phyloP scores from a whole-genome alignment of 2,888 invertebrate species.

The Erebia aethiops region DNA sequence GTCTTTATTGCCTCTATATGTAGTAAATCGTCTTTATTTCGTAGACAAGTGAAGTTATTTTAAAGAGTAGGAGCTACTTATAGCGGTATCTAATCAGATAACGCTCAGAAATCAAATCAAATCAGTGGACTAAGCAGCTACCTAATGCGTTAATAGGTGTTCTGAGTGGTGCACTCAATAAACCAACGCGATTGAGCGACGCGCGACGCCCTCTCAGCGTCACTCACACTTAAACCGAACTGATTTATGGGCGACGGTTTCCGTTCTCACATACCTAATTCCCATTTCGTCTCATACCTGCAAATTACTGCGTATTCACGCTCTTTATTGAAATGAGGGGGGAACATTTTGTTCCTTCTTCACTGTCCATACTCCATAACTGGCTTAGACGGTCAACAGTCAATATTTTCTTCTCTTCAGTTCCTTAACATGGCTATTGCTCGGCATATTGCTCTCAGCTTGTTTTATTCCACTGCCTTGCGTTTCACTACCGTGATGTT shows the following conservation, averaged over 20 bases:
- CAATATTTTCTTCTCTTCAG: no score
- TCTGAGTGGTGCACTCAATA: constrained; percentile 34
- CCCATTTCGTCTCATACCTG: constrained; percentile 43
- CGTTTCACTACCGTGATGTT: no score
- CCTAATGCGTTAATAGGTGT: constrained; percentile 18
- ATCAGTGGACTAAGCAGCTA: constrained; percentile 13
- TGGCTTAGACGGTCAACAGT: no score
- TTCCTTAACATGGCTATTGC: no score
- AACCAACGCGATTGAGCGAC: constrained; percentile 43
- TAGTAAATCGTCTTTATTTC: no score
- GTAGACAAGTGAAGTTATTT: neutral
- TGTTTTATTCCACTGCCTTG: no score
- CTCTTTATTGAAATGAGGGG: constrained; percentile 8
- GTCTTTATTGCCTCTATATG: no score
- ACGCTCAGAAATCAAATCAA: constrained; percentile 6
- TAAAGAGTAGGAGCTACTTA: neutral
- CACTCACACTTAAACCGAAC: constrained; percentile 59
- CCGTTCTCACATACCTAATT: constrained; percentile 53
- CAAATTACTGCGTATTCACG: constrained; percentile 37
- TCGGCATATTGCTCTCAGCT: no score
- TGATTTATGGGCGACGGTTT: constrained; percentile 59
- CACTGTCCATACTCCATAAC: no score
- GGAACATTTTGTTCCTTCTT: no score
- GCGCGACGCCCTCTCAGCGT: constrained; percentile 56
- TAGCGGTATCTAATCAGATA: constrained; percentile 14